Evolutionary conservation across 2,797 vertebrate genomes (phyloP).

Genomic region (Ataeniobius toweri): DNA sequence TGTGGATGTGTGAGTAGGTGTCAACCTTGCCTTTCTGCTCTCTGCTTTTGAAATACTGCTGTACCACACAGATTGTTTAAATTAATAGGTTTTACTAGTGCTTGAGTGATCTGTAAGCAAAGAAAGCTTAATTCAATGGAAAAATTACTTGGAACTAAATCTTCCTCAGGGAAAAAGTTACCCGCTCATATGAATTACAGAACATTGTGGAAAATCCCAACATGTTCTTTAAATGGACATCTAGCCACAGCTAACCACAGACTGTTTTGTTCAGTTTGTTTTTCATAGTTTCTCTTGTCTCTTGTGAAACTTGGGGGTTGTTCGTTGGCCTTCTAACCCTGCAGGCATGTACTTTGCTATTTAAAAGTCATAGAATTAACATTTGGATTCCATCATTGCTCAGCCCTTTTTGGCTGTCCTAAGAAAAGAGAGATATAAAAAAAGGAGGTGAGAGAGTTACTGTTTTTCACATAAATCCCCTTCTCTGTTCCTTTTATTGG

Average conservation of each 20-base stretch:
- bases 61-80: not conserved
- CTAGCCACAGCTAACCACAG: not conserved
- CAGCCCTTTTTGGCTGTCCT: constrained; percentile 35
- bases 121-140: not conserved
- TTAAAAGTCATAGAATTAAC: constrained; percentile 27
- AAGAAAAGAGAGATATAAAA: constrained; percentile 28
- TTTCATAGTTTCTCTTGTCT: constrained; percentile 10
- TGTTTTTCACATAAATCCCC: constrained; percentile 8
- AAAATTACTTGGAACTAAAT: not conserved
- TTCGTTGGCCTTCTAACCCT: not conserved
- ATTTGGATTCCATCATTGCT: constrained; percentile 25
- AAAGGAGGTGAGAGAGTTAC: constrained; percentile 26
- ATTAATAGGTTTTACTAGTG: not conserved
- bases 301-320: not conserved
- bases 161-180: not conserved
- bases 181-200: not conserved
- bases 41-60: not conserved
- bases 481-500: not conserved
- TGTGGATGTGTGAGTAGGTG: constrained; percentile 9
- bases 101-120: not conserved
- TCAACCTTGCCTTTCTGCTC: constrained; percentile 1
- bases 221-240: not conserved
- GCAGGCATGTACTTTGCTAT: constrained; percentile 28
- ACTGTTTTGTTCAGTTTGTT: constrained; percentile 8
- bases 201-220: not conserved